Evolutionary conservation across 2,888 invertebrate species (phyloP), one percentile per base, ranked within the genome.

Genomic region (Gasteruption jaculator): DNA sequence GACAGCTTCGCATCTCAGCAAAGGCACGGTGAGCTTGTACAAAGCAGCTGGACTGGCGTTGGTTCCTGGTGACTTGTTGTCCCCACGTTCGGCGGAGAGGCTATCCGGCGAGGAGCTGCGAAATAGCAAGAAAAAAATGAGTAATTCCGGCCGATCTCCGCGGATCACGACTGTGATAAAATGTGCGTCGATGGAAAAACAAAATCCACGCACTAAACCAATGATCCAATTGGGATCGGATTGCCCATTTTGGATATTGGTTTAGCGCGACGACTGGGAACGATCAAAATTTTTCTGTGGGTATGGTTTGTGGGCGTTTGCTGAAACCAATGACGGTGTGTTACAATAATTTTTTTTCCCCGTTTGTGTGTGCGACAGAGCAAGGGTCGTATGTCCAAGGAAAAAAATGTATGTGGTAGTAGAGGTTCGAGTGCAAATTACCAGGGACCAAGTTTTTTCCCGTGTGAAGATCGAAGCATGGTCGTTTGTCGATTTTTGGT

Each of bases 21-120:
- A 77, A 6, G 94, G 95, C 43, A 94, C 89, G 8, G 95, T 83
- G 52, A 94, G 78, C 73, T 95, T 95, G 72, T 96, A 96, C 20
- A 97, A 76, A 18, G 88, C 86, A 21, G 84, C 79, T 0, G 94
- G 92, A 26, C 91, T 84, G 29, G 89, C 85, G 49, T 79, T 82
- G 6, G 75, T 75, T 5, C 80, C 76, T n/a, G 83, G 80, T 26
- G 79, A 77, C 61, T 87, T 88, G 58, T 83, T 85, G 53, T 90
- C 90, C 39, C 73, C 73, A 37, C 89, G 81, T 74, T 91, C 91
- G 21, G 83, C 82, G 66, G 85, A 87, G 59, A 90, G 75, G 68
- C 90, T 91, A 71, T 93, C 92, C 41, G 92, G 92, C 15, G 91
- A 92, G 20, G 92, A 92, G 65, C 91, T 92, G 72, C 39, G 74